Evolutionary conservation across 2,888 invertebrate species (phyloP).

Genomic region (Didymodactylos carnosus): DNA sequence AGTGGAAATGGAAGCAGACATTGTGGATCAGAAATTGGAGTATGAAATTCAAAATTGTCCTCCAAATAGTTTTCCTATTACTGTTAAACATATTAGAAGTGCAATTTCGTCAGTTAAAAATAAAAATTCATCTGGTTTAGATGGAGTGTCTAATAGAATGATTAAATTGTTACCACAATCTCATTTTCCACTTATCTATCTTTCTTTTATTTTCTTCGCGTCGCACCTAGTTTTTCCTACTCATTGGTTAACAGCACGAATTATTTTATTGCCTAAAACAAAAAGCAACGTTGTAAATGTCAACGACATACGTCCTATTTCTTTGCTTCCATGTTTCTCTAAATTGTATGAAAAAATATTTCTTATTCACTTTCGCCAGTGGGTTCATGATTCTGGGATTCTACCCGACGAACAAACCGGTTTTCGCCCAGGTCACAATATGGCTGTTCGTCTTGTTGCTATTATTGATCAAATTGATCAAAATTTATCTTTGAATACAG

Average conservation of each 20-base stretch:
- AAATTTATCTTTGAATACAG: too few species aligned
- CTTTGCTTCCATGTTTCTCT: neutral
- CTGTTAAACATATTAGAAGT: neutral
- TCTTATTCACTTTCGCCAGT: neutral
- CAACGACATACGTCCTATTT: neutral
- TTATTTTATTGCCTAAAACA: neutral
- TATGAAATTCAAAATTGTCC: neutral
- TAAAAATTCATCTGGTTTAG: neutral
- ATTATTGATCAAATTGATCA: too few species aligned
- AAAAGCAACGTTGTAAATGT: neutral
- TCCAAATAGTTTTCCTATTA: neutral
- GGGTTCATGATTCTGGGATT: neutral
- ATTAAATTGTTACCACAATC: neutral
- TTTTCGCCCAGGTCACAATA: neutral
- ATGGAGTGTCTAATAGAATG: neutral
- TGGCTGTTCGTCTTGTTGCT: neutral
- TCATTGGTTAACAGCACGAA: neutral
- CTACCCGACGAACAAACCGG: neutral
- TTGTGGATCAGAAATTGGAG: neutral
- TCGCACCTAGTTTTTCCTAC: neutral
- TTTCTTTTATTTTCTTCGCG: neutral
- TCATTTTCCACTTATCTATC: neutral
- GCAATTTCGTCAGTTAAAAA: neutral
- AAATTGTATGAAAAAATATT: neutral
- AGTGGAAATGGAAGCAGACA: neutral